These are phyloP conservation scores for Pseudomyrmex dendroicus DNA, from an alignment of 1,140 invertebrate genomes.

Conservation along the genomic window DNA sequence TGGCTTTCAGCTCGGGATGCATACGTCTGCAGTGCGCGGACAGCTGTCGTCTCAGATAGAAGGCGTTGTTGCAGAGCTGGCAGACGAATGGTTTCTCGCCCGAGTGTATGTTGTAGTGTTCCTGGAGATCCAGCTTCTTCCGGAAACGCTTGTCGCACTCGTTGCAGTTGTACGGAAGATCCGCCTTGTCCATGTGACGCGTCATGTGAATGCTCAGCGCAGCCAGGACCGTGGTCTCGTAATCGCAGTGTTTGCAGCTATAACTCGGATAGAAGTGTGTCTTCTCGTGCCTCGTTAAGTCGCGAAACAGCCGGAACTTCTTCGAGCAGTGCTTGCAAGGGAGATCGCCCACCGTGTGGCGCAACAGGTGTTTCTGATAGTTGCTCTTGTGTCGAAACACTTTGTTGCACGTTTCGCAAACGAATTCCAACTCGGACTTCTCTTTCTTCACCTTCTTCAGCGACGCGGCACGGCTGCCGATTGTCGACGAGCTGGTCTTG, in stretches of 20 bases:
- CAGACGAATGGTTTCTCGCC: slow-evolving; percentile 86
- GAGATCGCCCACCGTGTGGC: slow-evolving; percentile 80
- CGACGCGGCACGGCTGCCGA: slow-evolving; percentile 5
- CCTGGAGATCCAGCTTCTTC: slow-evolving; percentile 82
- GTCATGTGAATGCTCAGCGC: slow-evolving; percentile 82
- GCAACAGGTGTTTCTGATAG: slow-evolving; percentile 80
- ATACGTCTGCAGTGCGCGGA: slow-evolving; percentile 80
- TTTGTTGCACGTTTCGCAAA: slow-evolving; percentile 81
- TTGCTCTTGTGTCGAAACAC: slow-evolving; percentile 82
- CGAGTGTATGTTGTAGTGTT: slow-evolving; percentile 84
- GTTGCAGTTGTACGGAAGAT: slow-evolving; percentile 87
- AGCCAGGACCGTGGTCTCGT: slow-evolving; percentile 82
- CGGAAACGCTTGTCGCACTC: slow-evolving; percentile 88
- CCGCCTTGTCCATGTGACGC: slow-evolving; percentile 79
- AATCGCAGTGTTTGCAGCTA: slow-evolving; percentile 83
- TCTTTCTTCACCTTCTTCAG: slow-evolving; percentile 73
- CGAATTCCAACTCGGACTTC: slow-evolving; percentile 74
- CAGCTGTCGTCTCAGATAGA: slow-evolving; percentile 81
- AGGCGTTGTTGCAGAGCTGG: slow-evolving; percentile 86
- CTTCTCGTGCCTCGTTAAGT: slow-evolving; percentile 83
- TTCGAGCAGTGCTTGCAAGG: slow-evolving; percentile 82
- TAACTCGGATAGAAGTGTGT: slow-evolving; percentile 82
- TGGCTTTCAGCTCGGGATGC: slow-evolving; percentile 82
- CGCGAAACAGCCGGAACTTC: slow-evolving; percentile 81
- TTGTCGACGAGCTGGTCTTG: background rate